Evolutionary conservation across 2,888 invertebrate species (phyloP), one percentile per base, ranked within the genome.

Genomic region (Lasioglossum calceatum): DNA sequence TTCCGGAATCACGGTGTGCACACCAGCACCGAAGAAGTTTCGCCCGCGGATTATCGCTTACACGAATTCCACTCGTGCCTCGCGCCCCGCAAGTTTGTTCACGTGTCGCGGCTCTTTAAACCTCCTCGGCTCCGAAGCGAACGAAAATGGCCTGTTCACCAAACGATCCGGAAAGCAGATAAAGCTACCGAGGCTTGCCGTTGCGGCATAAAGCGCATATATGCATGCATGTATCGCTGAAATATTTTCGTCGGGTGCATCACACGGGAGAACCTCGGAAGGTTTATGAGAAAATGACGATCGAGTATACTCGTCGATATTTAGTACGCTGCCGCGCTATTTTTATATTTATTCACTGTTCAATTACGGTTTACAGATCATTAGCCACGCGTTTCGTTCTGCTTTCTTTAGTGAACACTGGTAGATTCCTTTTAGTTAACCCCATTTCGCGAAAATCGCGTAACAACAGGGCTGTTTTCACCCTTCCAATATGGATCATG

Each of bases 111-210:
- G 32, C 64, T 58, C 54, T 71, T 77, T 58, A 32, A 70, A 77
- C 54, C 42, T 42, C 58, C 44, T n/a, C 39, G 39, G 39, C 64
- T 27, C 27, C 4, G 27, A 42, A 54, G n/a, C 70, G 70, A 75
- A 39, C n/a, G 80, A 67, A 64, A 75, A 80, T 76, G 67, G 67
- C 39, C 80, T 50, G 67, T 47, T 81, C 76, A 14, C 50, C 80
- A 70, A 81, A 81, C 79, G 79, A 79, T 79, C 54, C 79, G 54
- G 79, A 79, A 79, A 67, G 54, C n/a, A 71, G 78, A 78, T 78
- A 71, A 78, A 78, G 50, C 70, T 54, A 78, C 50, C 54, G 16
- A 39, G 42, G n/a, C 39, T 58, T 71, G 39, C 36, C 36, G 47
- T 36, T 14, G 7, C 42, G 27, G 7, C 47, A 36, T 12, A 44